These are phyloP conservation scores for Lota lota DNA, from an alignment of 2,113 vertebrate species.

Conservation along the genomic window DNA sequence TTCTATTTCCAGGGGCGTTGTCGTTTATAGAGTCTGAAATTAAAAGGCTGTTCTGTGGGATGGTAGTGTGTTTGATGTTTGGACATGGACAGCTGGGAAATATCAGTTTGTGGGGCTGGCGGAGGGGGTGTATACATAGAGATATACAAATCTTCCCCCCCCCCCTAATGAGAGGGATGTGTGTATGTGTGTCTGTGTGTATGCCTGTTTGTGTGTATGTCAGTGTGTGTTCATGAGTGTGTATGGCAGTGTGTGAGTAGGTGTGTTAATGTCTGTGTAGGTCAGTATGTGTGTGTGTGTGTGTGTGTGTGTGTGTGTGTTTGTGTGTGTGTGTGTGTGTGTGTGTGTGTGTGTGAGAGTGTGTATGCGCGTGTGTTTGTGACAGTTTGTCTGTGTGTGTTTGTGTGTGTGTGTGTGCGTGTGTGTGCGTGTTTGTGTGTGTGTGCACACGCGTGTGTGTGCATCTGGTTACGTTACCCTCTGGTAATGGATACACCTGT, in stretches of 20 bases:
- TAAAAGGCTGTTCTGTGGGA: constrained; percentile 45
- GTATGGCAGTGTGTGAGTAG: too few relatives aligned
- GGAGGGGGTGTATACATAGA: constrained; percentile 33
- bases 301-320: constrained; percentile 7
- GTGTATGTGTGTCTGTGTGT: not conserved
- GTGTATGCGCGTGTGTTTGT: not conserved
- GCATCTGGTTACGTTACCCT: constrained; percentile 40
- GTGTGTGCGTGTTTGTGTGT: too few relatives aligned
- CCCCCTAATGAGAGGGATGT: constrained; percentile 1
- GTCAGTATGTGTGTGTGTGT: not conserved
- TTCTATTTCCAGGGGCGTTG: constrained; percentile 12
- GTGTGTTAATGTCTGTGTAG: too few relatives aligned
- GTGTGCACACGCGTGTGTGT: not conserved
- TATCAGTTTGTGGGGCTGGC: constrained; percentile 38
- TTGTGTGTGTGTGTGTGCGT: too few relatives aligned
- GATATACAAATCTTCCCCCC: constrained; percentile 41
- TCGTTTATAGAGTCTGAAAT: constrained; percentile 45
- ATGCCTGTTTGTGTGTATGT: not conserved
- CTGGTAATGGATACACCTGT: constrained; percentile 50
- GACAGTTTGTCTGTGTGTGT: not conserved
- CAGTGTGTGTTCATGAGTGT: too few relatives aligned
- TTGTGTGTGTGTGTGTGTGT: too few relatives aligned
- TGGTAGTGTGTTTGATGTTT: constrained; percentile 44
- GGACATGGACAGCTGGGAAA: constrained; percentile 52
- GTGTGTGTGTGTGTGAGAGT: not conserved